Percentiles rank a stretch among this genome's conserved stretches.
phyloP scores from a whole-genome alignment of 2,113 vertebrate species.

The Mola mola region DNA sequence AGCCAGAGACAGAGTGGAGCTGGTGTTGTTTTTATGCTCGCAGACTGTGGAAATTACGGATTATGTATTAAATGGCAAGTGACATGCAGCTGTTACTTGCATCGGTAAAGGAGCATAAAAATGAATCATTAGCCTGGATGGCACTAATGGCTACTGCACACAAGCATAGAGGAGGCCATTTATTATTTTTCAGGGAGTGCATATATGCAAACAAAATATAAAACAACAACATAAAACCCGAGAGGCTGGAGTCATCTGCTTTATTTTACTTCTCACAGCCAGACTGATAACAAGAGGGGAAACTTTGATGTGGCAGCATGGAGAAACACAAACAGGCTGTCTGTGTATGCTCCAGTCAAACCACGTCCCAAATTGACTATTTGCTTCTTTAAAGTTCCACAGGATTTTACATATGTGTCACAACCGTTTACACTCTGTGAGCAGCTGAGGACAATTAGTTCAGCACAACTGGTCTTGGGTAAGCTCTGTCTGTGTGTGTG shows the following conservation, averaged over 20 bases:
- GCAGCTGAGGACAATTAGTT: constrained; percentile 19
- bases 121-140: neutral
- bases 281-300: constrained; percentile 12
- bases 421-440: constrained; percentile 8
- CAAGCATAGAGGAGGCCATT: neutral
- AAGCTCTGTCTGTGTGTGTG: neutral
- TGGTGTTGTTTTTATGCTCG: constrained; percentile 5
- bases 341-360: constrained; percentile 11
- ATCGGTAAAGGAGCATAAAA: constrained; percentile 1
- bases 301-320: constrained; percentile 21
- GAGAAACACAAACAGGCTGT: constrained; percentile 5
- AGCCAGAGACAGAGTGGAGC: neutral
- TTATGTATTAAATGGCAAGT: constrained; percentile 20
- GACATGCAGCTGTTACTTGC: constrained; percentile 16
- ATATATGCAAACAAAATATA: neutral
- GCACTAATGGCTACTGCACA: neutral
- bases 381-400: constrained; percentile 19
- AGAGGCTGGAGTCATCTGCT: constrained; percentile 1
- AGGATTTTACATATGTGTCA: constrained; percentile 24
- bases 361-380: neutral
- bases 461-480: constrained; percentile 14
- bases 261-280: neutral
- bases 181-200: constrained; percentile 1
- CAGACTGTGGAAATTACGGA: constrained; percentile 11
- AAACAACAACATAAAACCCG: neutral